These are phyloP conservation scores for Cervus canadensis DNA, from an alignment of 2,113 vertebrate genomes.

Conservation along the genomic window DNA sequence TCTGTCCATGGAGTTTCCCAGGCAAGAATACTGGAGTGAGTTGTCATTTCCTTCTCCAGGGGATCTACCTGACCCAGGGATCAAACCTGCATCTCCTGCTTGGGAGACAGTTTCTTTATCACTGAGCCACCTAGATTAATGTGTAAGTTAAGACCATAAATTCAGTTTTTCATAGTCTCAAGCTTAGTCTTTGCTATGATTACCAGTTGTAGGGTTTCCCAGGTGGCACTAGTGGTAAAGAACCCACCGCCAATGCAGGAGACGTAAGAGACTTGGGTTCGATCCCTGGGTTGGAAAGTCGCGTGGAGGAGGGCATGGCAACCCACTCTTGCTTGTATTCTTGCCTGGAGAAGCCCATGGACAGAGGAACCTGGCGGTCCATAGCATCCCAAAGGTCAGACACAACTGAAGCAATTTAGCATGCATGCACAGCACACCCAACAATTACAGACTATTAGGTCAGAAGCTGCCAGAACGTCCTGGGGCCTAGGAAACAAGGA, in stretches of 20 bases:
- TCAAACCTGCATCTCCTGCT: background rate
- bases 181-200: background rate
- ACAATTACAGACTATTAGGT: background rate
- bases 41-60: background rate
- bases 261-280: background rate
- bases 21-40: background rate
- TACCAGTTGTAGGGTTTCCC: background rate
- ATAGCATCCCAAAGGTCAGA: background rate
- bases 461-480: background rate
- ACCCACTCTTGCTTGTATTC: background rate
- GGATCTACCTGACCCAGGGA: background rate
- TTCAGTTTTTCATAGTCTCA: constrained; percentile 30
- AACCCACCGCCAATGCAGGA: background rate
- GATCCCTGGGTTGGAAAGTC: background rate
- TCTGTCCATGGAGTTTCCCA: background rate
- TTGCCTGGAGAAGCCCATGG: background rate
- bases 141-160: background rate
- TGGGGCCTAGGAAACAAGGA: background rate
- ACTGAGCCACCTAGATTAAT: background rate
- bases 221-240: background rate
- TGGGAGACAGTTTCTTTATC: background rate
- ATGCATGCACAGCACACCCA: background rate
- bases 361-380: background rate
- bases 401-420: background rate
- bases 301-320: background rate